A percentile compares a stretch with the other conserved stretches of the same genome.
Conservation (phyloP, 1,140 invertebrate species). For the Leptinotarsa defecta region DNA sequence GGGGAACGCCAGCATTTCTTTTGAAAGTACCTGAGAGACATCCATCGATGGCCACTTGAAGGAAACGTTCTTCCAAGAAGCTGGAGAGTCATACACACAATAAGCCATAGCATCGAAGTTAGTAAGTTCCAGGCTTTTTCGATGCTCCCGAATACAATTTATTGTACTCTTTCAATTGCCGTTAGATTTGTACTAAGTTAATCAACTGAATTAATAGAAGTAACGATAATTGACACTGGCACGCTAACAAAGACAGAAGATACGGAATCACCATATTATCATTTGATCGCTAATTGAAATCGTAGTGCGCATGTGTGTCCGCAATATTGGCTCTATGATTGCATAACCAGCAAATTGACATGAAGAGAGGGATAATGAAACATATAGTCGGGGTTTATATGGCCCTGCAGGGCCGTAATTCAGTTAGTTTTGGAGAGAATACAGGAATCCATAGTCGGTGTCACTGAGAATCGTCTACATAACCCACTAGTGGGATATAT, state of each 20-base stretch:
- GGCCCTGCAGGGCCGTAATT: not conserved
- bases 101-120: too few relatives aligned
- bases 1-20: too few relatives aligned
- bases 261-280: constrained; percentile 11
- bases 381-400: constrained; percentile 9
- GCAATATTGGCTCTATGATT: constrained; percentile 20
- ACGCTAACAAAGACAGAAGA: constrained; percentile 5
- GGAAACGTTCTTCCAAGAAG: too few relatives aligned
- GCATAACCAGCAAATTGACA: constrained; percentile 21
- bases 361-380: not conserved
- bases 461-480: too few relatives aligned
- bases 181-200: not conserved
- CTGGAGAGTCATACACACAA: too few relatives aligned
- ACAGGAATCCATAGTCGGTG: too few relatives aligned
- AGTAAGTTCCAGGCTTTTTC: not conserved
- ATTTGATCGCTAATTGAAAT: constrained; percentile 17
- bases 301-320: constrained; percentile 5
- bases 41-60: too few relatives aligned
- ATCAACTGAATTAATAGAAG: constrained; percentile 1
- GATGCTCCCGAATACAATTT: not conserved
- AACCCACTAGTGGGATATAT: too few relatives aligned
- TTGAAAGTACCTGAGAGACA: too few relatives aligned
- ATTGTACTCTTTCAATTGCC: not conserved
- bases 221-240: constrained; percentile 5
- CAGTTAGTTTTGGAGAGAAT: not conserved